Conservation (phyloP, 1,140 invertebrate genomes). For the Drosophila lacteicornis region DNA sequence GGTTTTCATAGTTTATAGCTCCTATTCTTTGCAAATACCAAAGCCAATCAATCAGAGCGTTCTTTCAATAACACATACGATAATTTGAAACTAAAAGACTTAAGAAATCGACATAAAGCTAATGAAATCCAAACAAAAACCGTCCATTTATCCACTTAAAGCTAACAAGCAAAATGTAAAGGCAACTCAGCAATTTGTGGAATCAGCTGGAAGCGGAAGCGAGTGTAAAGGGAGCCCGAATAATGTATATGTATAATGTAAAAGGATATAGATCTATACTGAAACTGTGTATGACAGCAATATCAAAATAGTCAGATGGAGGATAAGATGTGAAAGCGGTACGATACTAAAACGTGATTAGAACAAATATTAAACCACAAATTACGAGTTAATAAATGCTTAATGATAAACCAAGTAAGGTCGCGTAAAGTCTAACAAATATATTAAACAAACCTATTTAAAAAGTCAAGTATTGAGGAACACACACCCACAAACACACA, state of each 20-base stretch:
- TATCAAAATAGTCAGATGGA: conserved; percentile 51
- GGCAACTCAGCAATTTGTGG: conserved; percentile 65
- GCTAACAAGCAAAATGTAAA: conserved; percentile 47
- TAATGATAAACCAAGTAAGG: conserved; percentile 32
- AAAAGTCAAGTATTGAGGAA: conserved; percentile 22
- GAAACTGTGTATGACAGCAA: conserved; percentile 68
- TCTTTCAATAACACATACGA: conserved; percentile 55
- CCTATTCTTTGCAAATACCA: conserved; percentile 12
- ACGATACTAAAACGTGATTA: conserved; percentile 57
- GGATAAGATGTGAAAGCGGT: conserved; percentile 18
- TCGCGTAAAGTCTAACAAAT: conserved; percentile 38
- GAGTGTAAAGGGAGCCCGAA: conserved; percentile 39
- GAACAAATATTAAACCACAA: conserved; percentile 52
- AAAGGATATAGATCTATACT: conserved; percentile 38
- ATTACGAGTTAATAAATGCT: conserved; percentile 49
- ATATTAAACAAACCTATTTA: conserved; percentile 41
- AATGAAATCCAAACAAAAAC: conserved; percentile 71
- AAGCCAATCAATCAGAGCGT: conserved; percentile 36
- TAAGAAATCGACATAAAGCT: conserved; percentile 66
- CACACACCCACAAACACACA: conserved; percentile 13
- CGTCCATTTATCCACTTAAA: conserved; percentile 77
- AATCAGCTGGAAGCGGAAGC: conserved; percentile 34
- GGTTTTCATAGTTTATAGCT: conserved; percentile 42
- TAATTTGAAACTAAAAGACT: conserved; percentile 79
- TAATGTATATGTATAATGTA: conserved; percentile 45